Base-by-base conservation (phyloP, 2,797 vertebrate genomes). In the Chelidonichthys spinosus region DNA sequence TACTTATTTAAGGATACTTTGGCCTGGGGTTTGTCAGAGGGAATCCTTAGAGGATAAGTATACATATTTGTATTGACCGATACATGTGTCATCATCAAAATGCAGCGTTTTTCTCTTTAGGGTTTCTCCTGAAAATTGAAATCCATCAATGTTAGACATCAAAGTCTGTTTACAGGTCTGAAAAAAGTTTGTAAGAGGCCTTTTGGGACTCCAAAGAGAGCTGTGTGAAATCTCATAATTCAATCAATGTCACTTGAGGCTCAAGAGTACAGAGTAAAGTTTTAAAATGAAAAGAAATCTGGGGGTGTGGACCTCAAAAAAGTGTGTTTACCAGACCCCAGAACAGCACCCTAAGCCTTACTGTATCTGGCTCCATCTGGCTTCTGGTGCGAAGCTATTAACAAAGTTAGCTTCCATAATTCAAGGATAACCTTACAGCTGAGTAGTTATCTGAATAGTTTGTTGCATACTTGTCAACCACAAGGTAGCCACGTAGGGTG, bases 131-230 rank as follows among this genome's bases (percentile, higher is more conserved):
- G 17, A 69, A 60, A 60, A 37, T 4, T 6, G 11, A 9, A 43
- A 6, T 25, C 42, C 33, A 61, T 15, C 7, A 9, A 49, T 53
- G 13, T 42, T 37, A 18, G 18, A 65, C 33, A 60, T 35, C 4
- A 55, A 35, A 25, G 42, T 49, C n/a, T 3, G 6, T 55, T 49
- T 46, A 33, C 35, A 14, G n/a, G 37, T 32, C n/a, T 47, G 14
- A 55, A 9, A 49, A 15, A 14, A 2, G 11, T 8, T 35, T 40
- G 10, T 10, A 14, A 33, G 2, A 44, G 40, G 42, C 33, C 8
- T 14, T 43, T 70, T 36, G 7, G 25, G 10, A 36, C 11, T 54
- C n/a, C 72, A 60, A 10, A 67, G n/a, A 14, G 46, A 66, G 18
- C n/a, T 5, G 39, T 3, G 14, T 1, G 1, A 33, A 39, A 61